Evolutionary conservation across 2,113 vertebrate genomes (phyloP).

Genomic region (Odobenus rosmarus): DNA sequence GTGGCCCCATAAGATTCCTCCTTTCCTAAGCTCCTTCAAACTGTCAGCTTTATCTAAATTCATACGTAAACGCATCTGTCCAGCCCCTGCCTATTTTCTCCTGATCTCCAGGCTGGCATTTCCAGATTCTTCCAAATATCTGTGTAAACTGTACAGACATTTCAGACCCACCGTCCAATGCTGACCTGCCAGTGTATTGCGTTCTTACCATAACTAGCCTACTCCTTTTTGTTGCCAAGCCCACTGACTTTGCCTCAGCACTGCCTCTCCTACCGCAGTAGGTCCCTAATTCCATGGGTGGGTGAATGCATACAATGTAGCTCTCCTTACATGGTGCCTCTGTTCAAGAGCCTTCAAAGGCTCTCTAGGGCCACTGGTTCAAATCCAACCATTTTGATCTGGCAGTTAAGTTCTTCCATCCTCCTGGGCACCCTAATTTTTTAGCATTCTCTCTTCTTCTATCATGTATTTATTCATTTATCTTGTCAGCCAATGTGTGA

Average conservation of each 20-base stretch:
- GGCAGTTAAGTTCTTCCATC: background rate
- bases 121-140: background rate
- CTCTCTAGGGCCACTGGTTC: background rate
- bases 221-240: background rate
- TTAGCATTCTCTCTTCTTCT: background rate
- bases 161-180: background rate
- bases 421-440: background rate
- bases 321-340: accelerated
- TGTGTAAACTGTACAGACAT: background rate
- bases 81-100: background rate
- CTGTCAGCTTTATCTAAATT: background rate
- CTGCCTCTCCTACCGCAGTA: no score
- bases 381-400: background rate
- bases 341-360: background rate
- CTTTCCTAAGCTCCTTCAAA: background rate
- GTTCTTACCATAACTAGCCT: background rate
- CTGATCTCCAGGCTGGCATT: background rate
- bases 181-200: background rate
- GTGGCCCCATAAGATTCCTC: background rate
- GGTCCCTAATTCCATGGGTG: background rate
- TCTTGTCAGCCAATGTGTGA: background rate
- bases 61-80: background rate
- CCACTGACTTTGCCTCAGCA: background rate
- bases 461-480: background rate
- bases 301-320: accelerated